A percentile compares a stretch with the other conserved stretches of the same genome.
Conservation (phyloP, 2,888 invertebrate species). For the Dorcus parallelipipedus region DNA sequence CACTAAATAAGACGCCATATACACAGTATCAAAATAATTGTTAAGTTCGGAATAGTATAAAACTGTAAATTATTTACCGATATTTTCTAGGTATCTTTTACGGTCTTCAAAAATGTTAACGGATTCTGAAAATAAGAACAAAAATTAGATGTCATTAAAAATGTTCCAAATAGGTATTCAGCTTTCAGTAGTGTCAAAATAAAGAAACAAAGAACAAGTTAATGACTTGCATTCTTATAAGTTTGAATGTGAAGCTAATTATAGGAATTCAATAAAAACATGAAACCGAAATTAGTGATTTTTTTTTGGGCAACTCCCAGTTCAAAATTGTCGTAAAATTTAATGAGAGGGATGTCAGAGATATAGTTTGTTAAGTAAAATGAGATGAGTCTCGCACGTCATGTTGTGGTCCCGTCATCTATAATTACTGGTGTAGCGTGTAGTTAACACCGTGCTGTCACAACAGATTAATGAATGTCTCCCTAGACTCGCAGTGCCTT, state of each 20-base stretch:
- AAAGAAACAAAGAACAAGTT: no score
- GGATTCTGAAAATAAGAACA: slow-evolving; percentile 19
- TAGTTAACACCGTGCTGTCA: slow-evolving; percentile 51
- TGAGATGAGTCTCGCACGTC: slow-evolving; percentile 28
- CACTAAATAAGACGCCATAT: no score
- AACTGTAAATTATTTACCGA: slow-evolving; percentile 10
- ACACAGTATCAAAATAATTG: background rate
- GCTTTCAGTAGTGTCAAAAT: no score
- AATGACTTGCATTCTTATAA: no score
- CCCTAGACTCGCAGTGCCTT: slow-evolving; percentile 38
- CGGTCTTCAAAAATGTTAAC: slow-evolving; percentile 18
- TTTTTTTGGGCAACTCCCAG: background rate
- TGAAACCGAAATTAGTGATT: no score
- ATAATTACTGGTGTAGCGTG: slow-evolving; percentile 51
- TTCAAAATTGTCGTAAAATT: slow-evolving; percentile 1
- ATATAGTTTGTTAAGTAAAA: slow-evolving; percentile 7
- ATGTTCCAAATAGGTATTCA: no score
- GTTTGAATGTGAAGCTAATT: no score
- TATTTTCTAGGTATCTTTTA: slow-evolving; percentile 17
- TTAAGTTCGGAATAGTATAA: background rate
- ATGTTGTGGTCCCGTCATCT: slow-evolving; percentile 45
- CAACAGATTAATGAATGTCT: slow-evolving; percentile 52
- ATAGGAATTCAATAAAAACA: no score
- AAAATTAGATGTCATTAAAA: slow-evolving; percentile 4
- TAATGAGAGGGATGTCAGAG: slow-evolving; percentile 4